Conservation (phyloP, 2,888 invertebrate species). For the Baronia brevicornis region DNA sequence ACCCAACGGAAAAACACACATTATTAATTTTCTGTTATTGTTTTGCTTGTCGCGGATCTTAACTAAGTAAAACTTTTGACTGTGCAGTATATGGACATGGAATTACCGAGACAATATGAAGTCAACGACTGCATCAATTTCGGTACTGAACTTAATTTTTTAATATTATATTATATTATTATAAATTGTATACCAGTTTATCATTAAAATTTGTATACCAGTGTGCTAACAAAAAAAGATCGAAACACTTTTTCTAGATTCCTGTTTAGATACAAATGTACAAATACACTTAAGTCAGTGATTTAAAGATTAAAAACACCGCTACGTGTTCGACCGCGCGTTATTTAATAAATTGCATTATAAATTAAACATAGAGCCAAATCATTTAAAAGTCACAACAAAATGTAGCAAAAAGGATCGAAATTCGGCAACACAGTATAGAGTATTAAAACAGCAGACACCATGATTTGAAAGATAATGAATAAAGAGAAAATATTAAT, state of each 20-base stretch:
- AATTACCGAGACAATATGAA: too few species aligned
- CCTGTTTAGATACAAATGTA: slow-evolving; percentile 2
- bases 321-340: slow-evolving; percentile 17
- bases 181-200: too few species aligned
- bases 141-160: too few species aligned
- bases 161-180: too few species aligned
- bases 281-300: background rate
- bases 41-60: too few species aligned
- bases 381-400: slow-evolving; percentile 41
- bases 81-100: too few species aligned
- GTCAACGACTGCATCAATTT: too few species aligned
- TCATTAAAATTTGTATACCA: background rate
- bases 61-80: too few species aligned
- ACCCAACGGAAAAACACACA: too few species aligned
- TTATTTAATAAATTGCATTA: slow-evolving; percentile 52
- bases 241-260: slow-evolving; percentile 3
- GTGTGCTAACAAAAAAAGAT: background rate
- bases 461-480: background rate
- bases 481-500: too few species aligned
- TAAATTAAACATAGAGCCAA: slow-evolving; percentile 55
- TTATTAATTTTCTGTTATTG: too few species aligned
- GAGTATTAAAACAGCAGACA: slow-evolving; percentile 11
- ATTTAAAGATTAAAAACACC: slow-evolving; percentile 15
- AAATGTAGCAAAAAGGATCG: slow-evolving; percentile 23
- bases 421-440: slow-evolving; percentile 20